A percentile compares a stretch with the other conserved stretches of the same genome.
phyloP scores from a whole-genome alignment of 2,888 invertebrate genomes.

The Hirtodrosophila confusa region DNA sequence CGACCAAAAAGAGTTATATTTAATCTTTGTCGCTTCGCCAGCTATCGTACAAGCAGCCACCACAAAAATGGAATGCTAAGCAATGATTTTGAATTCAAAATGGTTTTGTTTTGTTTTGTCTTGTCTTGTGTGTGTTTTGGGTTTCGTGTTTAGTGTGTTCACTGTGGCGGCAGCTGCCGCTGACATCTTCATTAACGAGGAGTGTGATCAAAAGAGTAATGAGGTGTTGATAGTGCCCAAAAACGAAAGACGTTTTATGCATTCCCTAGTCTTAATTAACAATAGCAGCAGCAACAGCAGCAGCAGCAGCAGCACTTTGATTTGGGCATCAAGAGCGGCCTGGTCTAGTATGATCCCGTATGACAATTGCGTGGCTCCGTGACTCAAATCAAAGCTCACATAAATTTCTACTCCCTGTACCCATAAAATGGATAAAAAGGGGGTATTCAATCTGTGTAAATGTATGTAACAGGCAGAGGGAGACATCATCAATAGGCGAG shows the following conservation, averaged over 20 bases:
- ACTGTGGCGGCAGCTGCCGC: constrained; percentile 47
- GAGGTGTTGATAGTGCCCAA: constrained; percentile 82
- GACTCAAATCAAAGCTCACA: too few species aligned
- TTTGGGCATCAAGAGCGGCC: neutral
- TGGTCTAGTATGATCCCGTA: too few species aligned
- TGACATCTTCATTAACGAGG: constrained; percentile 81
- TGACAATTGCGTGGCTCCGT: too few species aligned
- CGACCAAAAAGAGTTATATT: constrained; percentile 64
- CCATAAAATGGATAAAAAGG: too few species aligned
- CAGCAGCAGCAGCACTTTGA: constrained; percentile 11
- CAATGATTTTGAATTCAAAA: constrained; percentile 77
- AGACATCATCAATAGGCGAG: too few species aligned
- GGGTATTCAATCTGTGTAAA: too few species aligned
- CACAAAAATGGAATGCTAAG: constrained; percentile 62
- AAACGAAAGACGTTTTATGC: constrained; percentile 62
- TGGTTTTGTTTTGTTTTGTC: constrained; percentile 45
- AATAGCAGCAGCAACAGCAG: constrained; percentile 32
- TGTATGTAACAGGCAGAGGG: too few species aligned
- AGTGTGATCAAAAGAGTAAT: constrained; percentile 82
- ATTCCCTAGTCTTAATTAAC: constrained; percentile 70
- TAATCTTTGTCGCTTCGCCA: constrained; percentile 76
- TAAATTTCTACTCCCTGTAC: too few species aligned
- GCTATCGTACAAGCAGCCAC: constrained; percentile 1
- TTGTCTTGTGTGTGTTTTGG: constrained; percentile 32
- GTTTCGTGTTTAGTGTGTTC: constrained; percentile 16